phyloP scores from a whole-genome alignment of 2,888 invertebrate genomes.

The Diaphora mendica region DNA sequence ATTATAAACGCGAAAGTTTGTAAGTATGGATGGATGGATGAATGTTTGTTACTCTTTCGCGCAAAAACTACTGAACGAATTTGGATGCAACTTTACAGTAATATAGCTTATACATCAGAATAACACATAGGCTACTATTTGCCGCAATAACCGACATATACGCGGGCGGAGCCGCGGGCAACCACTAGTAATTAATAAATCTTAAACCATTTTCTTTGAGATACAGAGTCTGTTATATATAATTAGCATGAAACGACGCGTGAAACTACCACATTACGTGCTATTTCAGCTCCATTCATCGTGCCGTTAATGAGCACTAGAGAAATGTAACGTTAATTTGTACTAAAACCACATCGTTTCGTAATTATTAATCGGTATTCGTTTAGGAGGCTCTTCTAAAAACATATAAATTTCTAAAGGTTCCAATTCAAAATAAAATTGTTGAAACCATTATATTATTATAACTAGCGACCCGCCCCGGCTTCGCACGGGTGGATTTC shows the following conservation, averaged over 20 bases:
- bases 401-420: neutral
- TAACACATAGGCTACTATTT: too few relatives aligned
- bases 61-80: too few relatives aligned
- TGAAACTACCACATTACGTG: slow-evolving; percentile 1
- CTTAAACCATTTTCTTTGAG: neutral
- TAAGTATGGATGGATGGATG: too few relatives aligned
- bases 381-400: neutral
- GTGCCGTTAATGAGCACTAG: neutral
- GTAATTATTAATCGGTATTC: neutral
- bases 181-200: neutral
- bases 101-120: too few relatives aligned
- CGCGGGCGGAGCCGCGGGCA: too few relatives aligned
- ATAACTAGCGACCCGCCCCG: too few relatives aligned
- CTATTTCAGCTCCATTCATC: neutral
- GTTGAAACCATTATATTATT: neutral
- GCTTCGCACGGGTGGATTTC: too few relatives aligned
- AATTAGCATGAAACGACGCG: neutral
- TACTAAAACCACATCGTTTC: neutral
- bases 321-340: neutral
- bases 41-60: too few relatives aligned
- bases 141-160: too few relatives aligned
- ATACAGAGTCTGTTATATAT: neutral
- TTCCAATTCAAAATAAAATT: neutral
- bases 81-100: too few relatives aligned
- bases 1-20: too few relatives aligned